phyloP scores from a whole-genome alignment of 2,113 vertebrate species.

The Zosterops pallidus region DNA sequence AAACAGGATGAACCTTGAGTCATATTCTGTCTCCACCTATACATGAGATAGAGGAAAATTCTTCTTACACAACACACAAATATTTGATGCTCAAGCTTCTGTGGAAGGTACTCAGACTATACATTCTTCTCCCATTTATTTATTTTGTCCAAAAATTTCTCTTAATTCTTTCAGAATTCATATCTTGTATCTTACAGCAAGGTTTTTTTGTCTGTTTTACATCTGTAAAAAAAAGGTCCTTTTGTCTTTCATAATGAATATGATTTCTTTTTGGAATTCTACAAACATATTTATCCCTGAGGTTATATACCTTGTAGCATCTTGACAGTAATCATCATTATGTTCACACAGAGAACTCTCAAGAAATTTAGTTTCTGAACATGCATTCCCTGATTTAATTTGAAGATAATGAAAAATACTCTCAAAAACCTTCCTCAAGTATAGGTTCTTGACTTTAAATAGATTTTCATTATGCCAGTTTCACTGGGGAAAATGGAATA shows the following conservation, averaged over 20 bases:
- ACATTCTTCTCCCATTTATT: background rate
- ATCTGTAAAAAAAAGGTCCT: background rate
- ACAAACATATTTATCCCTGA: background rate
- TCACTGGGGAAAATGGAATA: background rate
- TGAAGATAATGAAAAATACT: background rate
- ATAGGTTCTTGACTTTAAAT: background rate
- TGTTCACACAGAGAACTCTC: background rate
- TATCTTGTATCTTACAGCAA: background rate
- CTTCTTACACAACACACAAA: background rate
- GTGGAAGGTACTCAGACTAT: background rate
- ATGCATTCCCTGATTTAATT: background rate
- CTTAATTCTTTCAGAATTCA: background rate
- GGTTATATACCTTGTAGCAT: background rate
- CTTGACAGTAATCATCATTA: background rate
- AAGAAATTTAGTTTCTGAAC: conserved; percentile 2
- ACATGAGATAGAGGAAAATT: background rate
- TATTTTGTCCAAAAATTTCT: background rate
- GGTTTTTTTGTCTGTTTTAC: background rate
- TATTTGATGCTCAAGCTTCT: background rate
- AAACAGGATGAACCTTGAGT: background rate
- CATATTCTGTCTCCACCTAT: background rate
- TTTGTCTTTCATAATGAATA: background rate
- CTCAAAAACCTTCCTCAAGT: background rate
- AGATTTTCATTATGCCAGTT: background rate
- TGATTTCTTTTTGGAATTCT: background rate